Conservation (phyloP, 2,113 vertebrate species). For the Mastomys coucha region DNA sequence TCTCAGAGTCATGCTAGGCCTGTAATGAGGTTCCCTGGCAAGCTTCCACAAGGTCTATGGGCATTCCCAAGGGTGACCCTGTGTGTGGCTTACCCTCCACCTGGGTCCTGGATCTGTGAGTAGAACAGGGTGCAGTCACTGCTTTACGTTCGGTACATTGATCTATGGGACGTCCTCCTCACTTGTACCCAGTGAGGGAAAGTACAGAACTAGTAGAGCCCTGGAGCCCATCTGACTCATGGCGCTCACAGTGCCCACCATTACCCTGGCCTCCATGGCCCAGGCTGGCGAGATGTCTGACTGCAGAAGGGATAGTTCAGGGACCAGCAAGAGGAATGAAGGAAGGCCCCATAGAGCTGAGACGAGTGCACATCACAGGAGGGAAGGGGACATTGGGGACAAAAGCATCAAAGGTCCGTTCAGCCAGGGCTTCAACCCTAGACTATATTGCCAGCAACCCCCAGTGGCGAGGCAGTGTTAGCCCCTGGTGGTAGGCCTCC, state of each 20-base stretch:
- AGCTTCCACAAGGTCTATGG: slow-evolving; percentile 65
- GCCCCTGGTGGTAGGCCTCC: not conserved
- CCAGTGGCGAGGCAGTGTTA: slow-evolving; percentile 23
- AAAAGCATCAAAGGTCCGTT: slow-evolving; percentile 63
- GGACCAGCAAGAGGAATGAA: slow-evolving; percentile 21
- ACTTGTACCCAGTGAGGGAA: not conserved
- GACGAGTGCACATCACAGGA: not conserved
- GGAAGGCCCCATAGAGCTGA: slow-evolving; percentile 64
- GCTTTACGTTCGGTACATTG: not conserved
- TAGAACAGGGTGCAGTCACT: not conserved
- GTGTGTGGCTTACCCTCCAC: slow-evolving; percentile 63
- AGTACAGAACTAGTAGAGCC: not conserved
- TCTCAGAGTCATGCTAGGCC: slow-evolving; percentile 45
- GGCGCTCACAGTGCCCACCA: not conserved
- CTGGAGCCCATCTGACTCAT: not conserved
- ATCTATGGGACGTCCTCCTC: not conserved
- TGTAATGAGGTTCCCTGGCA: slow-evolving; percentile 51
- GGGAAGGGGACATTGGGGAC: not conserved
- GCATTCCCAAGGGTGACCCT: slow-evolving; percentile 70
- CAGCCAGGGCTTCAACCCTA: slow-evolving; percentile 71
- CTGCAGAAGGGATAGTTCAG: slow-evolving; percentile 42
- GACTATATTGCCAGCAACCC: slow-evolving; percentile 60
- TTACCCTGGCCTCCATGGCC: not conserved
- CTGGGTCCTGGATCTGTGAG: not conserved
- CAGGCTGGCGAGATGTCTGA: slow-evolving; percentile 57